Evolutionary conservation across 2,888 invertebrate species (phyloP), one percentile per base, ranked within the genome.

Genomic region (Euplagia quadripunctaria): DNA sequence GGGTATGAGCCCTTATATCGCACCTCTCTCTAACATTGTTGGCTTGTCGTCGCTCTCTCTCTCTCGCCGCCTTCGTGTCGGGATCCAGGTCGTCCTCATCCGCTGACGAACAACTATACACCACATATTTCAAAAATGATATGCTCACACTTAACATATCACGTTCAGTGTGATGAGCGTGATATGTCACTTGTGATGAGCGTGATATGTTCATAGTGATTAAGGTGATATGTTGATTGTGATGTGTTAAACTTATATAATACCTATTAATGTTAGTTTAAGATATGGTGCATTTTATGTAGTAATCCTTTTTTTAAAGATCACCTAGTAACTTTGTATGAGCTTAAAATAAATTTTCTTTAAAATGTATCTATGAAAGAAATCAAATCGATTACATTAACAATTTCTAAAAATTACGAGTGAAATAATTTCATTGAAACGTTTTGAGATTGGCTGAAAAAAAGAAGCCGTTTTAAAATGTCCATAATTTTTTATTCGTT

Each of bases 1-100:
- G 20, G 3, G 17, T 43, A 9, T 16, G 5, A 42, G 41, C 20
- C n/a, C 12, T n/a, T 58, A 20, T 58, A 69, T 78, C 86, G 96
- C 96, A 99, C 99, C 99, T 98, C 97, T 99, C 99, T 89, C 99
- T 96, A 86, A 99, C 99, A 97, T 99, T 99, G 97, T 99, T 99
- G 91, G 99, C 99, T 96, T 99, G 99, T 85, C 99, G 97, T 88
- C 99, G 97, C 96, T 99, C 98, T 96, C 98, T 97, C 96, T 99
- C 99, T 93, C 99, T 97, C 96, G 98, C 98, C 89, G 98, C 98
- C 97, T 99, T 99, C 90, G 98, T 97, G 96, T 97, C 97, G 70
- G 98, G 98, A 92, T 98, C 97, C 52, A 92, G 88, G 93, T 97
- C 97, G 92, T 97, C 98, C 92, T 98, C 98, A 90, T 98, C 98